Conservation (phyloP, 2,797 vertebrate species). For the Mormyrops boulengeri region DNA sequence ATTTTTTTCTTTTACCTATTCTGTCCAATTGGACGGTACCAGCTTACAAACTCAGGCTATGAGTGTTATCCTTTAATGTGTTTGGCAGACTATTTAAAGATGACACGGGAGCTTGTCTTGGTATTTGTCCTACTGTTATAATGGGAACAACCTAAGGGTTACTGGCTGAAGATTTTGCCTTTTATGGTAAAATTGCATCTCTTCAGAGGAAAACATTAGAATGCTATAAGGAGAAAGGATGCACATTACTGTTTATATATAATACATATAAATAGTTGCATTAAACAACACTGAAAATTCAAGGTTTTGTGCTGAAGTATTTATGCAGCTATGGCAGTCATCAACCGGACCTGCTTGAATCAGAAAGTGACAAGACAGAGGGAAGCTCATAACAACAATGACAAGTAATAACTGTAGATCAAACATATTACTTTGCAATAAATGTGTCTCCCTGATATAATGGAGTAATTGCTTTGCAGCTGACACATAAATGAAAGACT, state of each 20-base stretch:
- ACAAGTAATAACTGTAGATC: not conserved
- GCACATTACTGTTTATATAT: not conserved
- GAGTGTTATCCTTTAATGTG: not conserved
- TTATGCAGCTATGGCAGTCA: not conserved
- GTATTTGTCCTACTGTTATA: constrained; percentile 15
- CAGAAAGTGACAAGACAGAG: not conserved
- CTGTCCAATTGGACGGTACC: not conserved
- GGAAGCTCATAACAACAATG: not conserved
- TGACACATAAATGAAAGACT: constrained; percentile 38
- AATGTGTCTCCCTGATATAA: constrained; percentile 42
- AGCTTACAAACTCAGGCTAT: not conserved
- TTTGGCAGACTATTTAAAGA: constrained; percentile 21
- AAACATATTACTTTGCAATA: constrained; percentile 31
- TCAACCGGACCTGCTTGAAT: not conserved
- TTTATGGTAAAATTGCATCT: not conserved
- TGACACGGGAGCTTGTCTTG: constrained; percentile 17
- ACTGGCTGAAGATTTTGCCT: not conserved
- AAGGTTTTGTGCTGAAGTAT: not conserved
- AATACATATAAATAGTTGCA: not conserved
- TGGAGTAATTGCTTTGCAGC: constrained; percentile 51
- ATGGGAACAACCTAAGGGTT: not conserved
- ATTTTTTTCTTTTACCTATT: not conserved
- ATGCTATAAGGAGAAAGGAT: not conserved
- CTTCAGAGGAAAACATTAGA: not conserved
- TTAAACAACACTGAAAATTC: not conserved